Evolutionary conservation across 2,797 vertebrate species (phyloP).

Genomic region (Cyprinella venusta): DNA sequence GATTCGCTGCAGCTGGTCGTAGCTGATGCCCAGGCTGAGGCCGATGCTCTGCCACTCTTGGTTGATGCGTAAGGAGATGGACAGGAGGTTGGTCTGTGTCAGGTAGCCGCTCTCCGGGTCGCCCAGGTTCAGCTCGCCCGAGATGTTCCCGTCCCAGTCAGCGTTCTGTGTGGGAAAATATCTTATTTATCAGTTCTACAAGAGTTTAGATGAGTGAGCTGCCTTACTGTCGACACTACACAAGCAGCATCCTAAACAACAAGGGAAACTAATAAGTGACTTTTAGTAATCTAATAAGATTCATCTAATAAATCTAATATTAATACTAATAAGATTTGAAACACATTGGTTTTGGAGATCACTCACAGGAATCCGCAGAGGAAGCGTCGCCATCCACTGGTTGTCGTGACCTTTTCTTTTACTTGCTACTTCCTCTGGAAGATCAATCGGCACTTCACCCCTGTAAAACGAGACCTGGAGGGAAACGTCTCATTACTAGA

Average conservation of each 20-base stretch:
- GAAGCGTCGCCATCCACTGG: constrained; percentile 93
- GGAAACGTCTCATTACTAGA: background rate
- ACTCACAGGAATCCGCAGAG: constrained; percentile 90
- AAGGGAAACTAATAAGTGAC: too few species aligned
- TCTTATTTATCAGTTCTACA: background rate
- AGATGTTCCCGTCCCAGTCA: constrained; percentile 62
- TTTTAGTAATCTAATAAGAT: too few species aligned
- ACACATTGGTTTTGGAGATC: constrained; percentile 5
- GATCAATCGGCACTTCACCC: constrained; percentile 81
- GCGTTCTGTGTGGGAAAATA: constrained; percentile 53
- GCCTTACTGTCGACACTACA: too few species aligned
- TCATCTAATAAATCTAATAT: too few species aligned
- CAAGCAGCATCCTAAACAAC: too few species aligned
- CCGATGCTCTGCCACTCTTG: constrained; percentile 89
- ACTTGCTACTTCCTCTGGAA: constrained; percentile 85
- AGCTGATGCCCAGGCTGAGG: constrained; percentile 87
- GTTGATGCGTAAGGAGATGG: constrained; percentile 87
- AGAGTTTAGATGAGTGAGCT: background rate
- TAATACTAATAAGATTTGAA: too few species aligned
- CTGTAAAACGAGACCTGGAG: constrained; percentile 96
- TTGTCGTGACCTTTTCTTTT: constrained; percentile 84
- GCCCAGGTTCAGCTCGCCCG: constrained; percentile 84
- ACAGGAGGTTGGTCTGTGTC: constrained; percentile 92
- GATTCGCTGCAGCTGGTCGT: constrained; percentile 85
- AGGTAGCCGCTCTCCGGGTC: constrained; percentile 93